These are phyloP conservation scores for Clytia hemisphaerica DNA, from an alignment of 30 jellyfish, hydroid and myxozoan genomes.

Conservation along the genomic window DNA sequence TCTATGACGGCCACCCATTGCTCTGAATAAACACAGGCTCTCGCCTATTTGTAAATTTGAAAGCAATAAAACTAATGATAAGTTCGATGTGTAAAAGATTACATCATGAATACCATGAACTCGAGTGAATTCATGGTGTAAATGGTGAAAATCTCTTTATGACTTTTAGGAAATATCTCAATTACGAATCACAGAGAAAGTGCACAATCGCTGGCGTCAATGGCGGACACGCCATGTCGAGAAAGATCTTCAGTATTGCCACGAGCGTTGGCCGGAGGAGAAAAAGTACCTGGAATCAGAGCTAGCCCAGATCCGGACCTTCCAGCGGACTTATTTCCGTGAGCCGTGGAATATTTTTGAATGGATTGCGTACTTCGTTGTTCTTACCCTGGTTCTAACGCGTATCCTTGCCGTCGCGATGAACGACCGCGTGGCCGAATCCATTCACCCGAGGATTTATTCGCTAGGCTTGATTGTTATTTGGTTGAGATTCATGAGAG, in stretches of 20 bases:
- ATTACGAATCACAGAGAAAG: constrained; percentile 75
- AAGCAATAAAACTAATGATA: no score
- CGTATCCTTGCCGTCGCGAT: constrained; percentile 47
- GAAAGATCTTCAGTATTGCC: constrained; percentile 80
- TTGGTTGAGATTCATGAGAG: constrained; percentile 88
- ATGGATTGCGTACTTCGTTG: constrained; percentile 63
- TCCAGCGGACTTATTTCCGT: constrained; percentile 43
- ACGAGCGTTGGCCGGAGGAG: constrained; percentile 98
- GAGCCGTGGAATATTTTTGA: constrained; percentile 90
- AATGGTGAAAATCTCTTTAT: no score
- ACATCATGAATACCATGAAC: no score
- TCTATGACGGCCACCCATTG: no score
- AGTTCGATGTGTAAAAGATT: no score
- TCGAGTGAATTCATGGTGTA: no score
- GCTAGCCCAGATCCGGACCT: constrained; percentile 51
- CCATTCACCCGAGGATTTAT: constrained; percentile 49
- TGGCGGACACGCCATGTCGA: constrained; percentile 98
- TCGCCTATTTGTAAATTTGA: no score
- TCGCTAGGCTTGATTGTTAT: constrained; percentile 63
- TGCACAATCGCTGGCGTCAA: constrained; percentile 87
- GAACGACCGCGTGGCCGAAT: constrained; percentile 16
- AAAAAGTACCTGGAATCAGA: constrained; percentile 65
- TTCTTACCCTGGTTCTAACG: constrained; percentile 37
- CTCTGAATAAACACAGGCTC: no score
- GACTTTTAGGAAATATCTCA: constrained; percentile 72